Conservation (phyloP, 2,113 vertebrate genomes). For the Cyprinodon tularosa region DNA sequence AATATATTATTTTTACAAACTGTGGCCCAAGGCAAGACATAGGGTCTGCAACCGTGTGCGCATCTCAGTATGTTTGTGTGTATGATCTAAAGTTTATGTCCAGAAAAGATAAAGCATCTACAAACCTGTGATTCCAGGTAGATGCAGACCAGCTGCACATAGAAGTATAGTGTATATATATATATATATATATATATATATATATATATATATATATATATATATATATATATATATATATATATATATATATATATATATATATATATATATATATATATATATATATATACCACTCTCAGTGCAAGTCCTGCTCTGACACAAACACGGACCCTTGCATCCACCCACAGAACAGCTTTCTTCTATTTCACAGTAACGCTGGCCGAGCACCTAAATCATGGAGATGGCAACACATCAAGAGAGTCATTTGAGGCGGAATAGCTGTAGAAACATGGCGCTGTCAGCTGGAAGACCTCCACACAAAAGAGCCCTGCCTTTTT, state of each 20-base stretch:
- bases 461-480: conserved; percentile 72
- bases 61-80: conserved; percentile 31
- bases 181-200: too few species aligned
- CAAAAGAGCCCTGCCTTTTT: conserved; percentile 56
- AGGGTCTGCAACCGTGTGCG: conserved; percentile 59
- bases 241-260: too few species aligned
- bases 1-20: conserved; percentile 73
- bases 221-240: conserved; percentile 43
- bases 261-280: conserved; percentile 10
- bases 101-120: conserved; percentile 73
- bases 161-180: too few species aligned
- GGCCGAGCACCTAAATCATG: conserved; percentile 78
- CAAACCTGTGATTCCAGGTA: conserved; percentile 68
- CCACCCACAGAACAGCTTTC: conserved; percentile 30
- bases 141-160: conserved; percentile 44
- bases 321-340: conserved; percentile 6
- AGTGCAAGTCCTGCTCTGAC: conserved; percentile 35
- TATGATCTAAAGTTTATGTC: conserved; percentile 67
- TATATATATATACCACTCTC: conserved; percentile 62
- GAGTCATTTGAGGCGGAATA: conserved; percentile 80
- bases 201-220: conserved; percentile 31
- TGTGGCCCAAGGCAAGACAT: conserved; percentile 69
- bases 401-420: conserved; percentile 80
- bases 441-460: conserved; percentile 72
- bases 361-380: conserved; percentile 66